A percentile compares a stretch with the other conserved stretches of the same genome.
phyloP scores from a whole-genome alignment of 1,140 invertebrate species.

The Ips typographus region DNA sequence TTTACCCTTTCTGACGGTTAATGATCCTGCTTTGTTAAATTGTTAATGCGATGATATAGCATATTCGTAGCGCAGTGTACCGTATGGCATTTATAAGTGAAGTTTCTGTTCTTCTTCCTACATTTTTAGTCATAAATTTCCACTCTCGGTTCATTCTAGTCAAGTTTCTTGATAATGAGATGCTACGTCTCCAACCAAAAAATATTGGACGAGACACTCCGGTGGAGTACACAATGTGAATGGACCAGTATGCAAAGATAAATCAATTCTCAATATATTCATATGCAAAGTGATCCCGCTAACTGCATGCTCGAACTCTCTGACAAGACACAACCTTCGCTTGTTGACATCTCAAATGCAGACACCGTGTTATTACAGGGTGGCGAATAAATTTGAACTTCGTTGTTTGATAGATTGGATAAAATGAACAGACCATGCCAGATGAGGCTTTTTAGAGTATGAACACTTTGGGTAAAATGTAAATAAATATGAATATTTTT shows the following conservation, averaged over 20 bases:
- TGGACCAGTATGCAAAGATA: constrained; percentile 11
- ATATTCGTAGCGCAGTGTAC: no score
- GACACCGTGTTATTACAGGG: constrained; percentile 8
- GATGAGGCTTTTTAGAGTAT: no score
- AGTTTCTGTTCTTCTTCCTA: neutral
- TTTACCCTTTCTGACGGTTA: no score
- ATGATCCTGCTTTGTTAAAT: no score
- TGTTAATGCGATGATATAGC: no score
- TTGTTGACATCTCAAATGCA: constrained; percentile 29
- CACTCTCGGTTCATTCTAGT: neutral
- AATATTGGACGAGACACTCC: neutral
- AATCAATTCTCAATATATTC: constrained; percentile 28
- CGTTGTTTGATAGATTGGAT: no score
- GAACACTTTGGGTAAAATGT: no score
- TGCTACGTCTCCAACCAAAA: neutral
- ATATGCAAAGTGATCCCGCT: constrained; percentile 23
- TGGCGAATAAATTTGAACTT: neutral
- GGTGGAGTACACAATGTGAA: constrained; percentile 5
- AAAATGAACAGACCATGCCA: no score
- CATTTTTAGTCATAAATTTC: neutral
- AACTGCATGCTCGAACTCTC: constrained; percentile 20
- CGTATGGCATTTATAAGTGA: neutral
- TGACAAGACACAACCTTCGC: constrained; percentile 23
- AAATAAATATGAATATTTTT: no score
- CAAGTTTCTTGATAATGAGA: neutral